phyloP scores from a whole-genome alignment of 2,888 invertebrate species.

The Tinea pellionella region DNA sequence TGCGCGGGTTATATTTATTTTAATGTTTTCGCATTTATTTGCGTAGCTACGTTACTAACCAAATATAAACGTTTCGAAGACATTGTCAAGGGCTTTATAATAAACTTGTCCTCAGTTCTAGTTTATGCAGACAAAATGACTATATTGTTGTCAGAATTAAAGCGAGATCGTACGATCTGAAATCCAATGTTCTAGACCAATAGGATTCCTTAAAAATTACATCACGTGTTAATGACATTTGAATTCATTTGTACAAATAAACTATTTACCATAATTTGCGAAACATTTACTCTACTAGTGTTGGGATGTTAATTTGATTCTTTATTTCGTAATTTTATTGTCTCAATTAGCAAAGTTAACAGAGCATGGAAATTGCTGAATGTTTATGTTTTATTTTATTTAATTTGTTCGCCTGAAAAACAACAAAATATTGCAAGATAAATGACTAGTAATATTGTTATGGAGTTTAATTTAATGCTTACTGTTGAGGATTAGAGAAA shows the following conservation, averaged over 20 bases:
- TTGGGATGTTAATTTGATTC: too few species aligned
- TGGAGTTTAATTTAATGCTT: too few species aligned
- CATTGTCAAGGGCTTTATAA: slow-evolving; percentile 4
- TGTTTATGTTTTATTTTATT: too few species aligned
- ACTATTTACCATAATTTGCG: neutral
- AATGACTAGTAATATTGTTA: too few species aligned
- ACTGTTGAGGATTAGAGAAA: too few species aligned
- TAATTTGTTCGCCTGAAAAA: too few species aligned
- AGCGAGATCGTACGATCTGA: neutral
- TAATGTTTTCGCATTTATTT: neutral
- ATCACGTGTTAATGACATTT: neutral
- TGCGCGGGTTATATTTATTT: neutral
- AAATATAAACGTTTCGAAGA: neutral
- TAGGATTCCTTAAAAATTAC: neutral
- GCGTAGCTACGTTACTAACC: neutral
- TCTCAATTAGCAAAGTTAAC: too few species aligned
- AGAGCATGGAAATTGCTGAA: too few species aligned
- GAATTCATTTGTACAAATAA: neutral
- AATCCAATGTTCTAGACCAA: neutral
- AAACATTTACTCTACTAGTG: too few species aligned
- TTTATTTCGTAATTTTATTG: too few species aligned
- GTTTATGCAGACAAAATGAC: neutral
- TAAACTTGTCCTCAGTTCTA: neutral
- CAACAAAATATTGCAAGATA: too few species aligned
- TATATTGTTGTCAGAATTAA: neutral